Percentiles rank a stretch among this genome's conserved stretches.
These are phyloP conservation scores for Callipepla californica DNA, from an alignment of 2,113 vertebrate genomes.

Conservation along the genomic window DNA sequence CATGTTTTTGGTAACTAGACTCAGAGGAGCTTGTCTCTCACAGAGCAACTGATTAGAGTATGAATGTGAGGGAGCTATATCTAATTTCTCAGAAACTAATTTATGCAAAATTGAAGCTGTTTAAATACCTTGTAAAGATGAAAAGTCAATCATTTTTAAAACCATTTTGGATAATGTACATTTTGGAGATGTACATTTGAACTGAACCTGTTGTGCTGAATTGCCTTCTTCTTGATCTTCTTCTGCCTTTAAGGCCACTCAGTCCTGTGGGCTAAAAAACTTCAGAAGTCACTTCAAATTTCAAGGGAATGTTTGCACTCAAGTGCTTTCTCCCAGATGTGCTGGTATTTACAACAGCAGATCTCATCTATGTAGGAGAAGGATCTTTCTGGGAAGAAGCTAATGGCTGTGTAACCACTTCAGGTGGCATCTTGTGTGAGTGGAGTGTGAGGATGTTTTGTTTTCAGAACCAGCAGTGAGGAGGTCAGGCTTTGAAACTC, in stretches of 20 bases:
- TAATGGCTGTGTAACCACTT: background rate
- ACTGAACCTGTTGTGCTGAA: background rate
- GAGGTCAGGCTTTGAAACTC: background rate
- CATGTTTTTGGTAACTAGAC: background rate
- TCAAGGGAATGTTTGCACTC: background rate
- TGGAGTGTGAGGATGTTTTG: background rate
- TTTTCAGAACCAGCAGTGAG: background rate
- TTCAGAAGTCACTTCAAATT: background rate
- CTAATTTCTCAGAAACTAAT: background rate
- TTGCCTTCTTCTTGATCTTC: background rate
- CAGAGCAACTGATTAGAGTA: background rate
- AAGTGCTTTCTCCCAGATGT: background rate
- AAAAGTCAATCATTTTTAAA: background rate
- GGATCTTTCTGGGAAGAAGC: background rate
- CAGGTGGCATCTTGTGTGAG: accelerated
- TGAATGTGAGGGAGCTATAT: background rate
- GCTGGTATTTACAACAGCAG: background rate
- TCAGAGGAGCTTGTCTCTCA: background rate
- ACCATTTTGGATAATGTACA: background rate
- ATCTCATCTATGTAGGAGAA: background rate
- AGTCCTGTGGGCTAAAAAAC: background rate
- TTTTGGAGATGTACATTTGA: background rate
- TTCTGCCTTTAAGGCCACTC: background rate
- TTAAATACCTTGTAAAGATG: background rate
- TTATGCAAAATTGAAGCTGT: background rate